Base-by-base conservation (phyloP, 2,888 invertebrate species). In the Scotopteryx bipunctaria region DNA sequence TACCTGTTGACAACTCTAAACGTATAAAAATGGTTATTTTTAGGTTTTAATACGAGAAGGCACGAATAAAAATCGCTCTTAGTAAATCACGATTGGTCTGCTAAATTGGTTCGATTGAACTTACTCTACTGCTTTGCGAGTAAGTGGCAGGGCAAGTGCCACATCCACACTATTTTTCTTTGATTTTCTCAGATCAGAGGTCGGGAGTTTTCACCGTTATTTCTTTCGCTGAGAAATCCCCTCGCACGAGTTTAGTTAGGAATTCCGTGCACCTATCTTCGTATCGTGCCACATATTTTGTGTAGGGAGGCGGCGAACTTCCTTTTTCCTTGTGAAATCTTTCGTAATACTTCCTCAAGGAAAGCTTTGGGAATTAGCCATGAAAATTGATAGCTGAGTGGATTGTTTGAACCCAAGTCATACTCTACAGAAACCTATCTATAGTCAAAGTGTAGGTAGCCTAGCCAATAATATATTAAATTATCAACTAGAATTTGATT, bases 241-340 rank as follows among this genome's bases (percentile, higher is more conserved):
- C 74, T 76, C 73, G 69, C 72, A 67, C 71, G 78, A 80, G 75
- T 85, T 84, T 82, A 77, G 78, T 81, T 82, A 76, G 71, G 77
- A 85, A 86, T 83, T 81, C 81, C 73, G 76, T 75, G 75, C 79
- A 79, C 80, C 76, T 80, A 81, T 80, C 76, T 81, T 73, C 76
- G 75, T 76, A 81, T 78, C 77, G 72, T 64, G 71, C 73, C 79
- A 81, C 76, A 81, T 82, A 83, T 81, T 82, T 84, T 73, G 76
- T 76, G 75, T 72, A 76, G 67, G 69, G 69, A 72, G 69, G 73
- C 71, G 73, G 67, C 67, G 71, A 75, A 73, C 69, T 74, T 76
- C 73, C 69, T 73, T 75, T 71, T 78, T 72, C 70, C 74, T 69
- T 66, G 63, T 66, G 67, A 73, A 73, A 73, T 77, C 72, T 71